These are phyloP conservation scores for Neosalanx taihuensis DNA, from an alignment of 2,797 vertebrate species.

Conservation along the genomic window DNA sequence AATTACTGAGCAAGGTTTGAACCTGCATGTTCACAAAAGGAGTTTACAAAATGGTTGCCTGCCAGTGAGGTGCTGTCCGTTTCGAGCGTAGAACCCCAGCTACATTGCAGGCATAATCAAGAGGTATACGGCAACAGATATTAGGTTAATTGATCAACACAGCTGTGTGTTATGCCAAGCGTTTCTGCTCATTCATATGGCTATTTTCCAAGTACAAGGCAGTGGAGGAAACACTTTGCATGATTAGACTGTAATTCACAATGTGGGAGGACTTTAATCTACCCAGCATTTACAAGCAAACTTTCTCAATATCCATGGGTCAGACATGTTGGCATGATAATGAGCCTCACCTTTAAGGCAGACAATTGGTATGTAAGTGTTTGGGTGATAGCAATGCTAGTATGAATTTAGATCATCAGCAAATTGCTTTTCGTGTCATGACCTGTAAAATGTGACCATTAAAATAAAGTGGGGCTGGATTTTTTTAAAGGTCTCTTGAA, in stretches of 20 bases:
- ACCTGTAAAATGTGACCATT: no score
- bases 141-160: constrained; percentile 69
- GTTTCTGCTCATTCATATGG: constrained; percentile 63
- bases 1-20: constrained; percentile 27
- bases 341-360: no score
- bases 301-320: constrained; percentile 18
- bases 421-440: no score
- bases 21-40: constrained; percentile 11
- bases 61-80: constrained; percentile 37
- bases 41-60: constrained; percentile 27
- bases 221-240: constrained; percentile 60
- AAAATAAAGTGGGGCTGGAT: no score
- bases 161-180: constrained; percentile 75
- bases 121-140: constrained; percentile 59
- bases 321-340: no score
- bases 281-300: constrained; percentile 33
- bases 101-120: constrained; percentile 58
- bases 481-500: no score
- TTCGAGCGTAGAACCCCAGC: constrained; percentile 29
- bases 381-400: no score
- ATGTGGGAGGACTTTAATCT: constrained; percentile 64
- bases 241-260: constrained; percentile 66
- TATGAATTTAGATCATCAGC: no score
- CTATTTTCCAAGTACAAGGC: constrained; percentile 66
- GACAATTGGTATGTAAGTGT: no score